Base-by-base conservation (phyloP, 2,888 invertebrate species). In the Polyommatus iphigenia region DNA sequence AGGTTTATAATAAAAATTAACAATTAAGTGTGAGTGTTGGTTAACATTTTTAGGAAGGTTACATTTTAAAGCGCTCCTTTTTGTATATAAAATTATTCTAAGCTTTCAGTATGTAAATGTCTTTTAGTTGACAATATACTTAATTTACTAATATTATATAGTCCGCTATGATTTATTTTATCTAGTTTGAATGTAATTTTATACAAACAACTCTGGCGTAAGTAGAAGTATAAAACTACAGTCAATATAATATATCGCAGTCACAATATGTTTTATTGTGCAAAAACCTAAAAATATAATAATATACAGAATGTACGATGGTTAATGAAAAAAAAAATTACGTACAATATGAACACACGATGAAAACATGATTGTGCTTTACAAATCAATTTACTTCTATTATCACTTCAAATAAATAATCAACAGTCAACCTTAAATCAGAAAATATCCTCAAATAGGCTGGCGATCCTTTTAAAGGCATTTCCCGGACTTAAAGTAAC, bases 21-120 rank as follows among this genome's bases (percentile, higher is more conserved):
- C 89, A 92, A 90, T 89, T 91, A 91, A 87, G 87, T 91, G 92
- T 93, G 92, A 93, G 92, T 92, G 91, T 89, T 90, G 93, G 93
- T 94, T 94, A 94, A 93, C 92, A 90, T 90, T 91, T 89, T 85
- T 91, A 89, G 86, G 84, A 87, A 89, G 90, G 91, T 93, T 93
- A 93, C 86, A 91, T 91, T 88, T 90, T 90, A 91, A 93, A 93
- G 93, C 92, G 86, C 89, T 91, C 88, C 88, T 85, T 88, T 85
- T 85, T 86, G 88, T 89, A 91, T 90, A 91, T 89, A 88, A 92
- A 92, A 91, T 89, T 91, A 90, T 88, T 88, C 90, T 92, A 91
- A 92, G 87, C 85, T 84, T 89, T 88, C 87, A 90, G 85, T 87
- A 90, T 89, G 89, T 89, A 90, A 87, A 90, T 91, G 91, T 93